A percentile compares a stretch with the other conserved stretches of the same genome.
Evolutionary conservation across 1,140 invertebrate species (phyloP).

Genomic region (Panagrolaimus sp.): DNA sequence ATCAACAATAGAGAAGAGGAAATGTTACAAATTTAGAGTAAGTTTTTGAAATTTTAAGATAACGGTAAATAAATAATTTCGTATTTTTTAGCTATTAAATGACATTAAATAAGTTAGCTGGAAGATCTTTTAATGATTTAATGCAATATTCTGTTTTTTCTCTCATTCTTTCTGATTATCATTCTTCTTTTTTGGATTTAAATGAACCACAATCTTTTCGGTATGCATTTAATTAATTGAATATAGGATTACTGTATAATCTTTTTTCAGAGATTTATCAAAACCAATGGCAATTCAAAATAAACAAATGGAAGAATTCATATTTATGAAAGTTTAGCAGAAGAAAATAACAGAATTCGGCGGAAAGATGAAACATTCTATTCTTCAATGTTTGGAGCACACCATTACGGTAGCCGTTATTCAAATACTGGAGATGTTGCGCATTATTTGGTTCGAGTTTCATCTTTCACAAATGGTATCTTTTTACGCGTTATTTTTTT

Average conservation of each 20-base stretch:
- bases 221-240: slow-evolving; percentile 48
- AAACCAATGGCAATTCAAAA: slow-evolving; percentile 85
- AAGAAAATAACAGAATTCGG: slow-evolving; percentile 24
- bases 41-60: slow-evolving; percentile 26
- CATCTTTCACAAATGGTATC: slow-evolving; percentile 78
- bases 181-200: slow-evolving; percentile 70
- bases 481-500: too few relatives aligned
- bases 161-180: slow-evolving; percentile 79
- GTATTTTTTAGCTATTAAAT: slow-evolving; percentile 70
- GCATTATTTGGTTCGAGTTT: slow-evolving; percentile 81
- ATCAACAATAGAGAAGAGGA: slow-evolving; percentile 72
- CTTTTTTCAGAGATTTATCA: slow-evolving; percentile 67
- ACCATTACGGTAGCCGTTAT: slow-evolving; percentile 89
- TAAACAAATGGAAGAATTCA: slow-evolving; percentile 73
- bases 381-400: slow-evolving; percentile 64
- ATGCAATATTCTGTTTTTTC: slow-evolving; percentile 90
- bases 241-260: not conserved
- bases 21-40: slow-evolving; percentile 87
- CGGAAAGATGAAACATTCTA: slow-evolving; percentile 66
- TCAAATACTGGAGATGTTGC: slow-evolving; percentile 80
- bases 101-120: slow-evolving; percentile 73
- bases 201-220: slow-evolving; percentile 67
- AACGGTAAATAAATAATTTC: too few relatives aligned
- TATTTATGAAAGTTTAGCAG: slow-evolving; percentile 67
- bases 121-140: slow-evolving; percentile 84